Conservation (phyloP, 2,888 invertebrate genomes). For the Agrotis exclamationis region DNA sequence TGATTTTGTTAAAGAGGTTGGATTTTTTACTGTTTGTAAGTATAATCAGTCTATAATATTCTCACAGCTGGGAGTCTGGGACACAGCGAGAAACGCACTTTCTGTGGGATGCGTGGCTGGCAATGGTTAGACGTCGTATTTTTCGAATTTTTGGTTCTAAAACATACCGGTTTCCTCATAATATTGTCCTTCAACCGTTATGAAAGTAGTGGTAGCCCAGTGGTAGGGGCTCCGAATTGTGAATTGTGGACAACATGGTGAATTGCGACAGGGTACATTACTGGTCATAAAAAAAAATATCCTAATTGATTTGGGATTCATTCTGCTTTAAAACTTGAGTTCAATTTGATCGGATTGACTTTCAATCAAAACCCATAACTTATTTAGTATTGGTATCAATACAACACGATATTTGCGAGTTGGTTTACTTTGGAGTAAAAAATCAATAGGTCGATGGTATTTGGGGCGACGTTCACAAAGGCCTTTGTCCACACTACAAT, state of each 20-base stretch:
- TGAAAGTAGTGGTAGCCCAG: too few relatives aligned
- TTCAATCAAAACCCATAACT: constrained; percentile 5
- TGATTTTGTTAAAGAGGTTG: background rate
- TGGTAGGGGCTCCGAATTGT: too few relatives aligned
- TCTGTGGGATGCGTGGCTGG: too few relatives aligned
- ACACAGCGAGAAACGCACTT: too few relatives aligned
- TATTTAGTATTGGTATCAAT: constrained; percentile 4
- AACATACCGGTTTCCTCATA: too few relatives aligned
- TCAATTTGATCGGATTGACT: constrained; percentile 16
- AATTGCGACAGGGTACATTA: too few relatives aligned
- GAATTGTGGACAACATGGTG: too few relatives aligned
- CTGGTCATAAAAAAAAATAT: constrained; percentile 25
- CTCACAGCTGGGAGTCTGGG: too few relatives aligned
- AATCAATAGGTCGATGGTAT: constrained; percentile 46
- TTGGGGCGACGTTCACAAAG: constrained; percentile 9
- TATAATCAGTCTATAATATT: too few relatives aligned
- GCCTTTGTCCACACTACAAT: constrained; percentile 10
- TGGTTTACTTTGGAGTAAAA: constrained; percentile 20
- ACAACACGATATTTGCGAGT: constrained; percentile 5
- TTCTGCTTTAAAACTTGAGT: background rate
- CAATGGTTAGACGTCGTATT: too few relatives aligned
- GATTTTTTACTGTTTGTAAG: background rate
- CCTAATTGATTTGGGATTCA: constrained; percentile 13
- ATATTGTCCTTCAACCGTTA: too few relatives aligned
- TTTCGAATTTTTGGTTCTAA: too few relatives aligned